Base-by-base conservation (phyloP, 2,888 invertebrate genomes). In the Melanchra persicariae region DNA sequence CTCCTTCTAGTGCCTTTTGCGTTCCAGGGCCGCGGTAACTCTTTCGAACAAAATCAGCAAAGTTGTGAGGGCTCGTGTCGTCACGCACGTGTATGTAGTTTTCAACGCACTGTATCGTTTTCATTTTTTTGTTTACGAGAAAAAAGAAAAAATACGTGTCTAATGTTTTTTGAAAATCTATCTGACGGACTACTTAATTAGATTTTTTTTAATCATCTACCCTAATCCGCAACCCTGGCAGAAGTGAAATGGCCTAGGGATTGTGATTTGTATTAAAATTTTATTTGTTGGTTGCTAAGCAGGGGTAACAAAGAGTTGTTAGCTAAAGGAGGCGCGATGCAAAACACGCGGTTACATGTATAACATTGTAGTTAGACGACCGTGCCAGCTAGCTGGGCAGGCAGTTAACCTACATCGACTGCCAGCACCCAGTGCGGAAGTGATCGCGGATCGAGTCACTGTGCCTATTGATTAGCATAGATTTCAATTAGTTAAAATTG, bases 341-440 rank as follows among this genome's bases (percentile, higher is more conserved):
- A 52, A 67, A 70, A 80, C 71, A 78, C 74, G 70, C 60, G 65
- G 70, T 63, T 37, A 55, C 51, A 57, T 52, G 54, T 64, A 75
- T 72, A 80, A 87, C 83, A 86, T 81, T 87, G 89, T 86, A 58
- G 43, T 73, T 81, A 77, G 82, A 73, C 83, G 87, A 82, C 83
- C 84, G 85, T 88, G 89, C 87, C 88, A 88, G 89, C 77, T 82
- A 84, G 84, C 79, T 75, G 72, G 74, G 87, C 89, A 74, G 52
- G 15, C 54, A 88, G 90, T 92, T 93, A 93, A 92, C 93, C 94
- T 87, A 93, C 82, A 89, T 92, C 81, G 81, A 81, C 70, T 91
- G 92, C 88, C 92, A 91, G 87, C 90, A 87, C 82, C 87, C 87
- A 84, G 84, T 82, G 87, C 91, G 92, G 93, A 92, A 92, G 89